These are phyloP conservation scores for Agapornis roseicollis DNA, from an alignment of 2,113 vertebrate species.

Conservation along the genomic window DNA sequence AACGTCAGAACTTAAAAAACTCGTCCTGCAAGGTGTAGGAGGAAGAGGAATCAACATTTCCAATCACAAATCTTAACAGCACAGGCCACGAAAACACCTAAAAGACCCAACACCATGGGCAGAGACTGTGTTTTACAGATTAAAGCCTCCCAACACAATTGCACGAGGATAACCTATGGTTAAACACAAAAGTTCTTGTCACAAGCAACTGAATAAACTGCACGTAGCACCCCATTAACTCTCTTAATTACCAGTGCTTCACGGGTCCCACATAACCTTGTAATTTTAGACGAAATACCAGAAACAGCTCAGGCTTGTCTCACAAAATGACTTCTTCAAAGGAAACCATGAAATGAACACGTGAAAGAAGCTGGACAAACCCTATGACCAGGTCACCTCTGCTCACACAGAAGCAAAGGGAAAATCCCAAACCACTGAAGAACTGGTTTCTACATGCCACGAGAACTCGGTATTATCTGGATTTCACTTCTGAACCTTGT, in stretches of 20 bases:
- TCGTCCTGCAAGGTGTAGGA: not conserved
- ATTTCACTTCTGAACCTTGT: not conserved
- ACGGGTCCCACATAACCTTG: not conserved
- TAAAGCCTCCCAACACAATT: not conserved
- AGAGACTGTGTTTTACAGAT: not conserved
- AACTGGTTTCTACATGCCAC: fast-evolving
- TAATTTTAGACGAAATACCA: not conserved
- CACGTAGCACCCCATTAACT: not conserved
- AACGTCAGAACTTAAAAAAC: not conserved
- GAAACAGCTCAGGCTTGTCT: not conserved
- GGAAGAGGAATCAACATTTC: not conserved
- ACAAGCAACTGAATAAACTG: not conserved
- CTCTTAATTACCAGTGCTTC: not conserved
- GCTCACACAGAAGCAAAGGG: not conserved
- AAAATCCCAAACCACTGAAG: not conserved
- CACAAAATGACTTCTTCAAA: not conserved
- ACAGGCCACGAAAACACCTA: not conserved
- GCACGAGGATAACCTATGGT: not conserved
- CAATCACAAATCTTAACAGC: not conserved
- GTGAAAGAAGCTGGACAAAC: not conserved
- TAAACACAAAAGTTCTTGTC: not conserved
- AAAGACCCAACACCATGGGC: not conserved
- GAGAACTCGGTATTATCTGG: not conserved
- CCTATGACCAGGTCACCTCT: fast-evolving
- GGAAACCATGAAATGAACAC: not conserved